Evolutionary conservation across 1,140 invertebrate genomes (phyloP), one percentile per base, ranked within the genome.

Genomic region (Cydia strobilella): DNA sequence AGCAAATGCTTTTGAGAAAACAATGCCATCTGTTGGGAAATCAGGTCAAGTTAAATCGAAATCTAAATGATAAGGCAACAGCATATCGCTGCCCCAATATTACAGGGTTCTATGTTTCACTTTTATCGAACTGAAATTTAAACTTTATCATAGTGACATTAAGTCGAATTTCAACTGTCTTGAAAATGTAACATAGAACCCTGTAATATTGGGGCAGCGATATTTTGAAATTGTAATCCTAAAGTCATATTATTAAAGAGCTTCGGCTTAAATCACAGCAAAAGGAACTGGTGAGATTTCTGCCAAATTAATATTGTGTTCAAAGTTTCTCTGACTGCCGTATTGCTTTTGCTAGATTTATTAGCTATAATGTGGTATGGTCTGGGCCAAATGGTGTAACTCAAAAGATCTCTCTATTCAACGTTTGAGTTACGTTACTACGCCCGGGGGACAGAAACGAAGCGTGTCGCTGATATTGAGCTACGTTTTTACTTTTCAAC

Each of bases 351-450:
- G 54, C 54, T 23, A 59, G 20, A 20, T 59, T 59, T 59, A 59
- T 59, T 59, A 23, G 7, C 20, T 2, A 59, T n/a, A 7, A 59
- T 59, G 54, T 59, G 54, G 54, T 59, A 59, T 6, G 20, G 54
- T 23, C 54, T 23, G 54, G 54, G 54, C 20, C 54, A 10, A 23
- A 12, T 59, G 20, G 54, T 59, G 54, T 59, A 59, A 59, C 54
- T 59, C 54, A 59, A 59, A 59, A 59, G 54, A 59, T 59, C 54
- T 59, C 20, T 59, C 20, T 59, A 51, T 23, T 59, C 20, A 23
- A 59, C 20, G 54, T 59, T 59, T 59, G 54, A 59, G 54, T 59
- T 23, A 59, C 54, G 54, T 12, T 59, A 23, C 18, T 59, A 23
- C 9, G 54, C 54, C 54, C 54, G 20, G 20, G 23, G 54, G 54